A percentile compares a stretch with the other conserved stretches of the same genome.
Conservation (phyloP, 1,140 invertebrate species). For the Hycleus cichorii region DNA sequence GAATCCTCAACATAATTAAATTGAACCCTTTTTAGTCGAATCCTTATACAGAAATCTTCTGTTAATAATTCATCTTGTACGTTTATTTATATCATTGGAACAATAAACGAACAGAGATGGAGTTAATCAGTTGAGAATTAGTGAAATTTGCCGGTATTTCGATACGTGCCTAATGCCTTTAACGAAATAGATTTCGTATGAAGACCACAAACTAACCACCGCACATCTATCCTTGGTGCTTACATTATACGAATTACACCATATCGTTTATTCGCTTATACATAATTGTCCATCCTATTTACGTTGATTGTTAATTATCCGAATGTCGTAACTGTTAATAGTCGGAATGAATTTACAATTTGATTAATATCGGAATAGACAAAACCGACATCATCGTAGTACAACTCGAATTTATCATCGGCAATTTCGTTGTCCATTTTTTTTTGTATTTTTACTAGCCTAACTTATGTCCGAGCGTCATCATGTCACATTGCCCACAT, state of each 20-base stretch:
- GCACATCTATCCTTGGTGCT: conserved; percentile 7
- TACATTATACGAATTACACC: conserved; percentile 8
- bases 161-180: conserved; percentile 2
- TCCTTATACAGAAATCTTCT: too few relatives aligned
- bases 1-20: conserved; percentile 1
- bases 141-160: not conserved
- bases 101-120: not conserved
- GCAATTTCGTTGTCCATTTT: too few relatives aligned
- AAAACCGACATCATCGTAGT: too few relatives aligned
- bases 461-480: not conserved
- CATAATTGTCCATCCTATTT: too few relatives aligned
- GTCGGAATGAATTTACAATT: too few relatives aligned
- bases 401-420: too few relatives aligned
- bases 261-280: not conserved
- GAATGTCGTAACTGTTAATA: too few relatives aligned
- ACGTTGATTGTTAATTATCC: too few relatives aligned
- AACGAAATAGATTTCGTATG: conserved; percentile 8
- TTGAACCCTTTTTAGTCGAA: conserved; percentile 1
- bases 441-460: not conserved
- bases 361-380: too few relatives aligned
- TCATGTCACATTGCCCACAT: too few relatives aligned
- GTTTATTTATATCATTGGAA: too few relatives aligned
- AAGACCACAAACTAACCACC: conserved; percentile 10
- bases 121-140: not conserved
- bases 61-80: too few relatives aligned